A percentile compares a stretch with the other conserved stretches of the same genome.
These are phyloP conservation scores for Laticauda colubrina DNA, from an alignment of 2,113 vertebrate genomes.

Conservation along the genomic window DNA sequence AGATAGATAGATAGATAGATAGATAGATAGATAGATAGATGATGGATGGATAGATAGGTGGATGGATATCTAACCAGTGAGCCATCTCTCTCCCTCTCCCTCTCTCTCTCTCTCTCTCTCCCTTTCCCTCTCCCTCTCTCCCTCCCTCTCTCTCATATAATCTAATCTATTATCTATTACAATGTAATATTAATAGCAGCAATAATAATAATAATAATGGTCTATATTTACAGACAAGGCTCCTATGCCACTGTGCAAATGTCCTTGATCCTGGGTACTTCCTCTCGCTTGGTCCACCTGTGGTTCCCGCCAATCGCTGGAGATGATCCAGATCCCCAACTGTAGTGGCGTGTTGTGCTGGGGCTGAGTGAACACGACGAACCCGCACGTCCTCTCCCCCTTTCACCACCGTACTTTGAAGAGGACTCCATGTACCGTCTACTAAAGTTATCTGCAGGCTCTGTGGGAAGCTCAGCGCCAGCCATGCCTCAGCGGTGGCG, in stretches of 20 bases:
- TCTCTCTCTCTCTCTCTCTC: too few relatives aligned
- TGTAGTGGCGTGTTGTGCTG: neutral
- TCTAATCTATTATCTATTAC: too few relatives aligned
- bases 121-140: too few relatives aligned
- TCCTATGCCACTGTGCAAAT: neutral
- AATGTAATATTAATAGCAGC: too few relatives aligned
- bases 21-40: too few relatives aligned
- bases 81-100: too few relatives aligned
- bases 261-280: neutral
- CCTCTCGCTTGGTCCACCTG: too few relatives aligned
- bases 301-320: neutral
- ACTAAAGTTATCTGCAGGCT: neutral
- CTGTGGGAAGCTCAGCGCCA: neutral
- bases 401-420: neutral
- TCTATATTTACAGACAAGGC: neutral
- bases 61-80: too few relatives aligned
- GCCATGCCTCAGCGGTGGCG: fast-evolving
- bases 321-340: neutral
- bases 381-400: neutral
- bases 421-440: neutral
- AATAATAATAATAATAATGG: neutral
- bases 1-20: too few relatives aligned
- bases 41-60: too few relatives aligned
- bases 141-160: too few relatives aligned
- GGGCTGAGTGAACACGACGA: neutral